phyloP scores from a whole-genome alignment of 1,140 invertebrate genomes.

The Papilio machaon region DNA sequence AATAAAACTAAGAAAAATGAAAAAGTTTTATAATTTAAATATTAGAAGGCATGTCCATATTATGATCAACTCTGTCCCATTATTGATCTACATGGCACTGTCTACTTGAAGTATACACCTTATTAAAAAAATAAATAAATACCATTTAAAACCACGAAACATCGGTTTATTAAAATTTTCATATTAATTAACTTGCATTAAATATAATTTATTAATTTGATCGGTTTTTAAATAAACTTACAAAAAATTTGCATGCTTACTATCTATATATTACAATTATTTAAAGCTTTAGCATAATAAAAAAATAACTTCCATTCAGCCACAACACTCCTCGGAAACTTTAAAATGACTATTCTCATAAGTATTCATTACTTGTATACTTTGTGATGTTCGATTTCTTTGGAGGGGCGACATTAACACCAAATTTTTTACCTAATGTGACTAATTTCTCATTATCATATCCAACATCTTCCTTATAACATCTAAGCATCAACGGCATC shows the following conservation, averaged over 20 bases:
- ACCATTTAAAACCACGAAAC: slow-evolving; percentile 60
- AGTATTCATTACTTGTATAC: slow-evolving; percentile 82
- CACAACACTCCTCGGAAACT: slow-evolving; percentile 51
- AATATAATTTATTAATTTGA: slow-evolving; percentile 78
- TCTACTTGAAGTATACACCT: slow-evolving; percentile 44
- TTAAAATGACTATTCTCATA: slow-evolving; percentile 72
- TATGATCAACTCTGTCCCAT: not conserved
- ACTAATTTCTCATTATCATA: slow-evolving; percentile 80
- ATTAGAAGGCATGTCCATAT: not conserved
- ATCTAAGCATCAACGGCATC: slow-evolving; percentile 76
- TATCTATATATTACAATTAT: slow-evolving; percentile 78
- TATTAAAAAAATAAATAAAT: slow-evolving; percentile 55
- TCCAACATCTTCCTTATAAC: slow-evolving; percentile 77
- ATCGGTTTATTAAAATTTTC: slow-evolving; percentile 78
- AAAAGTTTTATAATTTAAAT: slow-evolving; percentile 3
- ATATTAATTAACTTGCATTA: slow-evolving; percentile 79
- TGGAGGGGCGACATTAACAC: slow-evolving; percentile 70
- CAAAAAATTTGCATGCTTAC: slow-evolving; percentile 78
- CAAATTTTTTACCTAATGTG: slow-evolving; percentile 76
- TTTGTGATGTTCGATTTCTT: slow-evolving; percentile 80
- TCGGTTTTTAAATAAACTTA: slow-evolving; percentile 79
- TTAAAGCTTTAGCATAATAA: slow-evolving; percentile 80
- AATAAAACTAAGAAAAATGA: not conserved
- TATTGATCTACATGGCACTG: slow-evolving; percentile 40
- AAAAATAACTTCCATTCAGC: slow-evolving; percentile 69